Base-by-base conservation (phyloP, 2,888 invertebrate species). In the Caenorhabditis zanzibari region DNA sequence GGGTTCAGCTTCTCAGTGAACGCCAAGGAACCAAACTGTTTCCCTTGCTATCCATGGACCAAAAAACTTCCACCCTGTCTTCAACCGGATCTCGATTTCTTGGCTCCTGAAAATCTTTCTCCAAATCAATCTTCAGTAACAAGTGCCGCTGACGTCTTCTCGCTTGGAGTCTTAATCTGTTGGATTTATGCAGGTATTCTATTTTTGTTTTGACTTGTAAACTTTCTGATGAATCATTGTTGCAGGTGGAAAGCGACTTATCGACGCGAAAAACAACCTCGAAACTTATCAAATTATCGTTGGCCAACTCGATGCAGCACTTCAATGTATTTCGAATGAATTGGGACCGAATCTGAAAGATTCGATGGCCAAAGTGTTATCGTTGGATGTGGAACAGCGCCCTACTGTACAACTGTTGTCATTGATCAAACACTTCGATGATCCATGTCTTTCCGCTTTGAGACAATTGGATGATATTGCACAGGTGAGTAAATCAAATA, bases 61-160 rank as follows among this genome's bases (percentile, higher is more conserved):
- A 95, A 96, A 85, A 95, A 96, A 92, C 94, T 96, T 81, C 95
- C 97, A 0, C 96, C 96, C 93, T 95, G 96, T 94, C 95, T 96
- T 7, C 98, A 99, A 93, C 97, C 98, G 0, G 96, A 96, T 93
- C 94, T 98, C 85, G 97, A 98, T 93, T 98, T 95, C 92, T 90
- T 94, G 95, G 98, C 98, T 71, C 98, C 98, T 0, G 98, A 99
- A 94, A 95, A 96, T 56, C 97, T 98, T 93, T 94, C 83, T 9
- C 81, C 88, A 2, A 81, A 75, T 61, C 89, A 86, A 90, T 92
- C 71, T 86, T 91, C 85, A 0, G 91, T 92, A 1, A 96, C 96
- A 92, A 95, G 96, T 72, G 94, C 96, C 58, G 97, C 97, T 89
- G 98, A 99, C 93, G 97, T 98, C 96, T 99, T 96, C 93, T 97